Conservation (phyloP, 2,113 vertebrate species). For the Microtus richardsoni region DNA sequence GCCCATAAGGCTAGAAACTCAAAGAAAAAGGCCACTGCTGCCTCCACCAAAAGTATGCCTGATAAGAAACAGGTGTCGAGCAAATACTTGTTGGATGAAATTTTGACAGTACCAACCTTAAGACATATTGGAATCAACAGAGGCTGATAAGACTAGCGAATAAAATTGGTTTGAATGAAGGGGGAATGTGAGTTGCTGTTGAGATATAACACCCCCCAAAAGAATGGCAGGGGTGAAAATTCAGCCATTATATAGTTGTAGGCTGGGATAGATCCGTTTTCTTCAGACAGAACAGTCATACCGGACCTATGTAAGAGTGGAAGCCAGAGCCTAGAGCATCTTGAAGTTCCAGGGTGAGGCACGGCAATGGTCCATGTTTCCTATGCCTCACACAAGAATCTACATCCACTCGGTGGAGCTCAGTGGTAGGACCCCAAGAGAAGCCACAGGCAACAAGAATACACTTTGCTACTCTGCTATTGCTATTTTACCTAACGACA, state of each 20-base stretch:
- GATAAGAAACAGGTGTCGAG: background rate
- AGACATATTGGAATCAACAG: background rate
- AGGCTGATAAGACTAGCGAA: background rate
- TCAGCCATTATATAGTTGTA: fast-evolving
- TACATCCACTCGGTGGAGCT: background rate
- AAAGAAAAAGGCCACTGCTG: background rate
- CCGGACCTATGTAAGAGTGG: background rate
- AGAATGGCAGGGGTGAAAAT: background rate
- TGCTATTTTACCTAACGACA: conserved; percentile 1
- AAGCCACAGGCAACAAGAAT: background rate
- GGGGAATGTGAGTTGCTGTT: background rate
- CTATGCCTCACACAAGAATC: background rate
- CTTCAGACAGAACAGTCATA: background rate
- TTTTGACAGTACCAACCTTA: background rate
- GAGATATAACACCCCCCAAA: background rate
- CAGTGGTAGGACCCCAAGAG: background rate
- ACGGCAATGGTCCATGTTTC: background rate
- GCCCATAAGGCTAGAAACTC: background rate
- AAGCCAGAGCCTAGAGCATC: background rate
- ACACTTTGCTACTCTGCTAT: background rate
- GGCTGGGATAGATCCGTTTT: background rate
- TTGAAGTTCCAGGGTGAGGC: background rate
- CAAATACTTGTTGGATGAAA: conserved; percentile 7
- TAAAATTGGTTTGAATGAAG: background rate
- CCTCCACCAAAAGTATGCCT: background rate